Evolutionary conservation across 2,113 vertebrate species (phyloP), one percentile per base, ranked within the genome.

Genomic region (Synodontis membranacea): DNA sequence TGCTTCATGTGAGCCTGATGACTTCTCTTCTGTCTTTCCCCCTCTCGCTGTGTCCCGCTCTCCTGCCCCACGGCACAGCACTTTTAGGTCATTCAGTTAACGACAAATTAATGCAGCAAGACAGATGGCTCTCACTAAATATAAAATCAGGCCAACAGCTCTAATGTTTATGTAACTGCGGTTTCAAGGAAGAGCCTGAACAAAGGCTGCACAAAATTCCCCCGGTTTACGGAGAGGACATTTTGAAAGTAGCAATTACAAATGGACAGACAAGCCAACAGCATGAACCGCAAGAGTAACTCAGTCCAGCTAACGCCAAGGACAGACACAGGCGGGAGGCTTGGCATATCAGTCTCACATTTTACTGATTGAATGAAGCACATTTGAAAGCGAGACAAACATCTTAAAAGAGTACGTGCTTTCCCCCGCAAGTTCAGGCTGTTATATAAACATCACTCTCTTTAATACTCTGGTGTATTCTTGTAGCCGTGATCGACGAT

Each of bases 41-140:
- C 50, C 12, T 34, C 83, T 17, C 83, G 19, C 23, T 25, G 66
- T 39, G 6, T 80, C 54, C 68, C 17, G 6, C 44, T 50, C 52
- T 56, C 78, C 34, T 50, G 54, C 39, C 83, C 80, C 68, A 62
- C 31, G 62, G 83, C 56, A 42, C 50, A 64, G 42, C 70, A 56
- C 56, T 88, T 75, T 74, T 76, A 81, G 83, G 76, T 81, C 83
- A 50, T 74, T 62, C 54, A 75, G 76, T 84, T 85, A 81, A 88
- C 48, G 87, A 88, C 78, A 88, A 82, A 88, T 82, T 76, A 85
- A 86, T 85, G 80, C 84, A 85, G 42, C 25, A 56, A 88, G 87
- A 88, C 84, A 82, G 87, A 88, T 85, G 87, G 87, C 58, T 78
- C 42, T 82, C 37, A 48, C 68, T 85, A 23, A 48, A 76, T 75